Base-by-base conservation (phyloP, 1,140 invertebrate genomes). In the Drosophila navojoa region DNA sequence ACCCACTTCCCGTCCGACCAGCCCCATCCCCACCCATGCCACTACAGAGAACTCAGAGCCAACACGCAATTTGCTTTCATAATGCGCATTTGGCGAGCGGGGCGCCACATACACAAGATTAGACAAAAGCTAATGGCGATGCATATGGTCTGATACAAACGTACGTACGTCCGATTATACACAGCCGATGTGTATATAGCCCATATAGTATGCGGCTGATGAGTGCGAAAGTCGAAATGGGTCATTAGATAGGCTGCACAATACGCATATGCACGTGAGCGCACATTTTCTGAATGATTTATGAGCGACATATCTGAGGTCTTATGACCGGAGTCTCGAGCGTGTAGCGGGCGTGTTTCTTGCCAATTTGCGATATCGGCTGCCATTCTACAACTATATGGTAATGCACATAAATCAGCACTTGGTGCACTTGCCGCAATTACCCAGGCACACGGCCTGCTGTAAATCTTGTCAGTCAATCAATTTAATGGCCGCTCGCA, bases 211-310 rank as follows among this genome's bases (percentile, higher is more conserved):
- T 27, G 15, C 5, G 7, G 61, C 35, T 67, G 69, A 57, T 64
- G 62, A 73, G 55, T 61, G 22, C 49, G 50, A 68, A 69, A 52
- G 61, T 55, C 54, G 27, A 76, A 71, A 47, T 71, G 60, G 73
- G 73, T 76, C 73, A 71, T 59, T 71, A 71, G 73, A 76, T 76
- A 71, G 71, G 73, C 32, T 53, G 62, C 45, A 47, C 32, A 7
- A 15, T 35, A 52, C 55, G 50, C 63, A 49, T 68, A 60, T 71
- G 76, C 80, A 84, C 80, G 80, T 84, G 80, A 79, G 63, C 45
- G 63, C 45, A 72, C 71, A 52, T 76, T 74, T 84, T 84, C 49
- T 80, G 54, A 85, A 85, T 85, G 81, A 85, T 85, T 85, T 85
- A 85, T 81, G 77, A 69, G 61, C 67, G 69, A 77, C 73, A 9